phyloP scores from a whole-genome alignment of 2,888 invertebrate genomes.

The Pachydiplax longipennis region DNA sequence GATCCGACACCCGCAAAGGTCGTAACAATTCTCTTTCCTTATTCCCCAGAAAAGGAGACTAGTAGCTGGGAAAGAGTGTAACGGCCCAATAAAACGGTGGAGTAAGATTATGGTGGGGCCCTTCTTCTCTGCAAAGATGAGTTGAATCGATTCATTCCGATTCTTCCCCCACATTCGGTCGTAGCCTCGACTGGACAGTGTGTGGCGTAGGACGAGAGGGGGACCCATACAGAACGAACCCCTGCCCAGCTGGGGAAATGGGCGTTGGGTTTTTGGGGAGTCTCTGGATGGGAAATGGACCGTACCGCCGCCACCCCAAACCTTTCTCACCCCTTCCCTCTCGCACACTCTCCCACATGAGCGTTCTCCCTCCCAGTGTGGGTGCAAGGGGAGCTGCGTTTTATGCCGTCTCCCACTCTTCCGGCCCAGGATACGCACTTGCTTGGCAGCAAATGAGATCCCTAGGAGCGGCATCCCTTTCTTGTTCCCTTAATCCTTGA shows the following conservation, averaged over 20 bases:
- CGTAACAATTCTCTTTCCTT: background rate
- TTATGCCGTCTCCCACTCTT: background rate
- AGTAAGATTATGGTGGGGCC: background rate
- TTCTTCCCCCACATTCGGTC: background rate
- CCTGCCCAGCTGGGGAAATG: constrained; percentile 12
- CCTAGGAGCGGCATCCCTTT: background rate
- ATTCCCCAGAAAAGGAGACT: background rate
- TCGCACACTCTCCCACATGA: background rate
- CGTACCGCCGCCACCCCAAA: background rate
- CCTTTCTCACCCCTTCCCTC: background rate
- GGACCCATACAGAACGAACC: background rate
- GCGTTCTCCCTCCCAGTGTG: background rate
- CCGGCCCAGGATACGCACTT: background rate
- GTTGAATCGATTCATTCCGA: background rate
- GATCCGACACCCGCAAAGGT: background rate
- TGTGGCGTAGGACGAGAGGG: background rate
- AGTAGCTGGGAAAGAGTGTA: background rate
- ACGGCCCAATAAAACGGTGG: background rate
- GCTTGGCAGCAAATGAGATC: background rate
- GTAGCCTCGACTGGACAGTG: background rate
- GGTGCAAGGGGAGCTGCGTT: background rate
- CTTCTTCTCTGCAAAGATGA: background rate
- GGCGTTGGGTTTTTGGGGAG: background rate
- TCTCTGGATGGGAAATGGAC: background rate
- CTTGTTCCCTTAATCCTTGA: background rate